Evolutionary conservation across 64 coral and sea anemone genomes (phyloP), one percentile per base, ranked within the genome.

Genomic region (Actinia equina): DNA sequence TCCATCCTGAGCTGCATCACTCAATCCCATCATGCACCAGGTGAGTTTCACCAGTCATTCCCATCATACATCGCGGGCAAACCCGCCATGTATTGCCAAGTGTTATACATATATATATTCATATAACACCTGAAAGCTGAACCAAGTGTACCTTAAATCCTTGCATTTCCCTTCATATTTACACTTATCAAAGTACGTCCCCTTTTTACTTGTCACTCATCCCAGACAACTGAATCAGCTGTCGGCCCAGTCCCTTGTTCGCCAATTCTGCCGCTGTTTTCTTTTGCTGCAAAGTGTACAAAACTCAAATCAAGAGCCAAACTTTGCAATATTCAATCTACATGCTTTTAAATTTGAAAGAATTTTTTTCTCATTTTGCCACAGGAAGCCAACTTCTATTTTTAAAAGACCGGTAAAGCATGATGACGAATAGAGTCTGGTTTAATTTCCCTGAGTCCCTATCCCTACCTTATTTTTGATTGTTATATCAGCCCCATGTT

Each of bases 401-500:
- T 37, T 37, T 37, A 37, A 37, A 37, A 37, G 30, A 37, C 30
- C 1, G 30, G 1, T 37, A 37, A 37, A 37, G 30, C 30, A 37
- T 37, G 30, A 37, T 37, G 30, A 37, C 1, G 30, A 37, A 37
- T 37, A 37, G 30, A 37, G 30, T 49, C 1, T 49, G 46, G 4
- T 49, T 49, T 49, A 49, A 49, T 49, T 49, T 2, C 7, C 46
- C 46, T 8, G 7, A 49, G 46, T 65, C 8, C 5, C 62, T 80
- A 6, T 2, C n/a, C 67, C 56, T 85, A 99, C 97, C 93, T 99
- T 99, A 87, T 95, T 99, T 67, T 90, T 76, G 83, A 95, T 76
- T 23, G 91, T 83, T 37, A 93, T 54, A 87, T 90, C 89, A 61
- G 93, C 97, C 44, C 86, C 93, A 91, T 99, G 85, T 83, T 91